Conservation (phyloP, 2,888 invertebrate species). For the Odontomyia ornata region DNA sequence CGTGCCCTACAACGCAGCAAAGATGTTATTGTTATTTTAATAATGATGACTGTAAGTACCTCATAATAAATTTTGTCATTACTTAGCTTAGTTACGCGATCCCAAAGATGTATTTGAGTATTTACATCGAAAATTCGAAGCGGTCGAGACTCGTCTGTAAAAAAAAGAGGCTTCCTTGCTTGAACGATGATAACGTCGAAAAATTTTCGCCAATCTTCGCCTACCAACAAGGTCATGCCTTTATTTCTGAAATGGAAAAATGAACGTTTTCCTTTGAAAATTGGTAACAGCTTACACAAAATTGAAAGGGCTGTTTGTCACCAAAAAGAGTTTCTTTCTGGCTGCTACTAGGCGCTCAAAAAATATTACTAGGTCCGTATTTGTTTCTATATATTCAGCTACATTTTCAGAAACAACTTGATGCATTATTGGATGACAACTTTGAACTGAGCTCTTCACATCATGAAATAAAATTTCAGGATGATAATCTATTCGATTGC, state of each 20-base stretch:
- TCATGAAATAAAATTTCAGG: constrained; percentile 96
- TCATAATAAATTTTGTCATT: constrained; percentile 93
- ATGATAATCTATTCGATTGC: constrained; percentile 90
- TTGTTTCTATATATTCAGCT: constrained; percentile 80
- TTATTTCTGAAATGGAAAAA: constrained; percentile 73
- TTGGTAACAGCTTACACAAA: constrained; percentile 80
- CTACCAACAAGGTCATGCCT: constrained; percentile 91
- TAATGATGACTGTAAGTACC: constrained; percentile 65
- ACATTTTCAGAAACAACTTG: constrained; percentile 84
- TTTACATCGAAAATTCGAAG: constrained; percentile 86
- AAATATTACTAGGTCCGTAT: constrained; percentile 76
- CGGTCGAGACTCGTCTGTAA: constrained; percentile 90
- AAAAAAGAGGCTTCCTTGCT: constrained; percentile 96
- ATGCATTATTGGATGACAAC: constrained; percentile 90
- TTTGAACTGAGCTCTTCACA: constrained; percentile 89
- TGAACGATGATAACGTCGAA: constrained; percentile 96
- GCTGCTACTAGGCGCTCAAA: constrained; percentile 78
- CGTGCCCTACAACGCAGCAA: constrained; percentile 80
- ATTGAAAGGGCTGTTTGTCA: constrained; percentile 95
- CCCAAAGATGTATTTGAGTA: constrained; percentile 88
- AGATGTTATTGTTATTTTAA: not conserved
- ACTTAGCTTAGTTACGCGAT: constrained; percentile 84
- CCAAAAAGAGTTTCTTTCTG: constrained; percentile 90
- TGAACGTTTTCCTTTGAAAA: too few species aligned
- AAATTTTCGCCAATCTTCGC: constrained; percentile 85